Evolutionary conservation across 2,797 vertebrate species (phyloP).

Genomic region (Botia almorhae): DNA sequence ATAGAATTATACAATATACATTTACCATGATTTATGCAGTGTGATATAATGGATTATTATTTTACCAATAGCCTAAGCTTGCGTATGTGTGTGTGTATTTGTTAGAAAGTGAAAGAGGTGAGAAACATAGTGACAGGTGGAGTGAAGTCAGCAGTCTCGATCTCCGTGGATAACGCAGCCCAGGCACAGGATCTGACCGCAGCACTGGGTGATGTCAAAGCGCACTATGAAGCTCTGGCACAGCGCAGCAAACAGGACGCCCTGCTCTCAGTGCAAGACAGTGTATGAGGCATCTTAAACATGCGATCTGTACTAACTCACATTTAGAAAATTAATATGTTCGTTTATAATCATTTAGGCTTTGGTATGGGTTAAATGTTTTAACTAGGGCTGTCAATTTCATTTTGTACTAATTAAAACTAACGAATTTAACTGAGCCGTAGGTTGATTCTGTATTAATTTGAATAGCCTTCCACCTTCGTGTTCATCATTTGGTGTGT

Average conservation of each 20-base stretch:
- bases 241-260: slow-evolving; percentile 71
- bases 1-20: neutral
- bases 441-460: too few species aligned
- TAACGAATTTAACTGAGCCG: too few species aligned
- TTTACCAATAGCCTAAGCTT: slow-evolving; percentile 2
- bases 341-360: neutral
- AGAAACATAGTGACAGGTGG: slow-evolving; percentile 68
- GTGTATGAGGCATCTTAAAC: slow-evolving; percentile 54
- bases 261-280: slow-evolving; percentile 68
- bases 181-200: slow-evolving; percentile 69
- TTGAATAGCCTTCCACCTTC: too few species aligned
- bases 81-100: slow-evolving; percentile 13
- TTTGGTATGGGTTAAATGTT: too few species aligned
- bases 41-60: neutral
- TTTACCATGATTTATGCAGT: neutral
- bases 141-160: slow-evolving; percentile 71
- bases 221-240: slow-evolving; percentile 69
- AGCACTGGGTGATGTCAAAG: slow-evolving; percentile 68
- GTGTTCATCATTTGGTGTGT: neutral
- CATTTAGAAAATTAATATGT: neutral
- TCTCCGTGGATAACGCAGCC: slow-evolving; percentile 70
- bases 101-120: slow-evolving; percentile 73
- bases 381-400: too few species aligned
- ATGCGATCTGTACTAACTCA: neutral
- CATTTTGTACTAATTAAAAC: too few species aligned